phyloP scores from a whole-genome alignment of 2,797 vertebrate species.

The Molothrus ater region DNA sequence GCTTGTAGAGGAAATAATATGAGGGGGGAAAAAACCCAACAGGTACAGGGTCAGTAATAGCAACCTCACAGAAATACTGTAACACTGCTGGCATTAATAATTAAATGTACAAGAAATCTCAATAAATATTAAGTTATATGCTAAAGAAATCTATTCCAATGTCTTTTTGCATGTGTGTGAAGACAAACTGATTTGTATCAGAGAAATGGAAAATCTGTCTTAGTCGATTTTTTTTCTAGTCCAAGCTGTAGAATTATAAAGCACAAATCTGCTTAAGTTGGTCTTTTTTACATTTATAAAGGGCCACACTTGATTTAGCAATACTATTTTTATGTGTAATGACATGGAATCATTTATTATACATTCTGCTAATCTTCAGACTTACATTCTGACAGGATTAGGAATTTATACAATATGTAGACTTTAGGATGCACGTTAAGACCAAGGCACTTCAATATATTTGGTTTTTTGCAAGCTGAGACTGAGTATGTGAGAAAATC shows the following conservation, averaged over 20 bases:
- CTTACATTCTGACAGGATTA: constrained; percentile 74
- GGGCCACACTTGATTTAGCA: constrained; percentile 75
- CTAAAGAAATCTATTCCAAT: constrained; percentile 45
- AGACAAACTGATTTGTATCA: constrained; percentile 73
- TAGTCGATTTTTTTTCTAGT: constrained; percentile 34
- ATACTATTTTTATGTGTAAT: constrained; percentile 72
- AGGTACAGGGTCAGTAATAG: constrained; percentile 75
- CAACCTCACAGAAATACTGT: constrained; percentile 76
- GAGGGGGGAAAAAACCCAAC: not conserved
- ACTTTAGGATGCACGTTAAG: constrained; percentile 67
- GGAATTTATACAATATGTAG: constrained; percentile 70
- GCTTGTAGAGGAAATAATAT: constrained; percentile 36
- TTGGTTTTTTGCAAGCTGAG: constrained; percentile 65
- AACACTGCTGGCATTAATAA: constrained; percentile 86
- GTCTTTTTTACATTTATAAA: constrained; percentile 66
- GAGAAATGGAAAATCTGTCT: constrained; percentile 36
- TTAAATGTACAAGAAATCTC: constrained; percentile 78
- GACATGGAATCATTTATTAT: constrained; percentile 77
- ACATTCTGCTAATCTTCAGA: constrained; percentile 78
- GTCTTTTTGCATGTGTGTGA: constrained; percentile 52
- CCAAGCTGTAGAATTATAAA: constrained; percentile 39
- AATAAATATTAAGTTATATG: constrained; percentile 64
- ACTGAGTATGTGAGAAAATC: constrained; percentile 60
- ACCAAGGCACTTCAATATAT: constrained; percentile 72
- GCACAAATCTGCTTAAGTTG: constrained; percentile 66